Evolutionary conservation across 2,797 vertebrate genomes (phyloP), one percentile per base, ranked within the genome.

Genomic region (Acanthurus lineatus): DNA sequence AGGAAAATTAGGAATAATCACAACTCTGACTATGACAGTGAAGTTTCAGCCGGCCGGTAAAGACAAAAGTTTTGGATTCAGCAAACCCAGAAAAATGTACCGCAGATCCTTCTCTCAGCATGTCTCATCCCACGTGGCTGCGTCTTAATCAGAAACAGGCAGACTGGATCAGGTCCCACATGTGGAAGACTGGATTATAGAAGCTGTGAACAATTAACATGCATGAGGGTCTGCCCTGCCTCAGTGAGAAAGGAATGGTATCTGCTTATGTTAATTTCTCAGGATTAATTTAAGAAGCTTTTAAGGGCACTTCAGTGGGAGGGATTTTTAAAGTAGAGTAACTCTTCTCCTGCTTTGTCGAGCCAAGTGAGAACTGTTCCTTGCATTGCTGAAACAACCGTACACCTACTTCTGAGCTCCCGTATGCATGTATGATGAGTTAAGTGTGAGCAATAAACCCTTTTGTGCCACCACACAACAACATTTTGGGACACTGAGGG

Each of bases 161-260:
- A 52, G 64, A 68, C 84, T 91, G 88, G 82, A 89, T 88, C 81
- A 40, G 79, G 81, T 86, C 79, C 89, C 82, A 88, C 77, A 83
- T 80, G 85, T 83, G 79, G 83, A 89, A 54, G 59, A 79, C 83
- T 77, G 87, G 83, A 93, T 93, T 92, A 87, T 80, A 89, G 92
- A 92, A 93, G 77, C 90, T 93, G 91, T 87, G 88, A 94, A 91
- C 88, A 91, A 92, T 94, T 93, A 93, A 84, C 70, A 73, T 88
- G 82, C 89, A 87, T 54, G 72, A 87, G 84, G 66, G 80, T 86
- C 74, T 89, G 79, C 81, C 72, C 79, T 82, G 79, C 85, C 82
- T 83, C 80, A 70, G 51, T 47, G 64, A 92, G 79, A 86, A 84
- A 88, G 85, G 68, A 89, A 88, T 63, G 38, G 53, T 88, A 80